Conservation (phyloP, 2,888 invertebrate species). For the Euclidia mi region DNA sequence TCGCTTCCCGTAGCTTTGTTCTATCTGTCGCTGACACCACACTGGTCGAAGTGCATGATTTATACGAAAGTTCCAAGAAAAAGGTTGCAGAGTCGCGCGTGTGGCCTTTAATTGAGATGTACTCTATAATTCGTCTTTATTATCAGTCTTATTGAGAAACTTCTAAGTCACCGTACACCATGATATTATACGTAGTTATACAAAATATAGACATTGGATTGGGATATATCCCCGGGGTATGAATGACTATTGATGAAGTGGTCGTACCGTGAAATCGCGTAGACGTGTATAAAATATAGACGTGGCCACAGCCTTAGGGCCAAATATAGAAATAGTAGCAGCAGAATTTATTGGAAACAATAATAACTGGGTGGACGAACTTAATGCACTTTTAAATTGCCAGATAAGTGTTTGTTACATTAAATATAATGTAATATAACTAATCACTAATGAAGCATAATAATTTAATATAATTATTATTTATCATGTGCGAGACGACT, state of each 20-base stretch:
- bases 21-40: no score
- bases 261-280: not conserved
- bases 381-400: no score
- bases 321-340: not conserved
- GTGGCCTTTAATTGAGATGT: slow-evolving; percentile 55
- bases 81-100: slow-evolving; percentile 33
- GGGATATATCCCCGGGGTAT: slow-evolving; percentile 1
- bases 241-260: slow-evolving; percentile 10
- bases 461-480: no score
- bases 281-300: not conserved
- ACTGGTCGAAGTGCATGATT: slow-evolving; percentile 27
- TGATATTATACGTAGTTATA: slow-evolving; percentile 10
- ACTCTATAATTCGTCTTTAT: slow-evolving; percentile 27
- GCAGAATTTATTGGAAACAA: not conserved
- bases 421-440: no score
- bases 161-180: not conserved
- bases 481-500: no score
- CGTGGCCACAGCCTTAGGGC: not conserved
- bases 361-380: no score
- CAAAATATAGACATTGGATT: not conserved
- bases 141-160: slow-evolving; percentile 29
- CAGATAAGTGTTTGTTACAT: no score
- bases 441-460: no score
- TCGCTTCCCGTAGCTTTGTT: no score
- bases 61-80: slow-evolving; percentile 41